A percentile compares a stretch with the other conserved stretches of the same genome.
phyloP scores from a whole-genome alignment of 2,113 vertebrate genomes.

The Forbesichthys papilliferus region DNA sequence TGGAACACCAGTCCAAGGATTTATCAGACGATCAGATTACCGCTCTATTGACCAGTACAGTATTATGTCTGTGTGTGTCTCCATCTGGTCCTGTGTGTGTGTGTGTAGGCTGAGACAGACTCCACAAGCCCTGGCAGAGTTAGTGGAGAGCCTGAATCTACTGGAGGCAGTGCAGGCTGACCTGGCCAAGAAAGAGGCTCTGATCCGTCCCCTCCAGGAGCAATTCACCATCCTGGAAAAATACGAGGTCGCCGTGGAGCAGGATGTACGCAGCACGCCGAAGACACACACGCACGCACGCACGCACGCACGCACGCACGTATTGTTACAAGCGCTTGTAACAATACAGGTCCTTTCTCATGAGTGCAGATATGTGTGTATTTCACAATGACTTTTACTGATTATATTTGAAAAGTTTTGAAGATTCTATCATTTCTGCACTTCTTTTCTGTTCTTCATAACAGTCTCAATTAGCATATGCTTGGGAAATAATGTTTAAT shows the following conservation, averaged over 20 bases:
- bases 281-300: conserved; percentile 6
- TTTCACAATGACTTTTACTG: too few relatives aligned
- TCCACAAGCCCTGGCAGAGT: conserved; percentile 80
- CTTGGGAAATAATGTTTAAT: too few relatives aligned
- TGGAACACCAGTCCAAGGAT: too few relatives aligned
- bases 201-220: conserved; percentile 84
- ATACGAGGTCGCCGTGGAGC: conserved; percentile 81
- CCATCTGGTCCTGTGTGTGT: conserved; percentile 18
- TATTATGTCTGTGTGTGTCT: conserved; percentile 5
- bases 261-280: conserved; percentile 66
- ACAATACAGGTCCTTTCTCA: too few relatives aligned
- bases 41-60: not conserved
- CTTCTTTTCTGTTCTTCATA: too few relatives aligned
- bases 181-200: conserved; percentile 72
- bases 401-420: too few relatives aligned
- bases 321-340: not conserved
- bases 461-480: too few relatives aligned
- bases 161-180: conserved; percentile 79
- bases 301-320: not conserved
- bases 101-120: conserved; percentile 72
- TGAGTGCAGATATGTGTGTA: too few relatives aligned
- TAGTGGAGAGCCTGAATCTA: conserved; percentile 77
- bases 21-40: too few relatives aligned
- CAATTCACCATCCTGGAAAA: conserved; percentile 87
- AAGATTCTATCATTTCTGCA: too few relatives aligned